phyloP scores from a whole-genome alignment of 2,797 vertebrate genomes.

The Eulemur albifrons region DNA sequence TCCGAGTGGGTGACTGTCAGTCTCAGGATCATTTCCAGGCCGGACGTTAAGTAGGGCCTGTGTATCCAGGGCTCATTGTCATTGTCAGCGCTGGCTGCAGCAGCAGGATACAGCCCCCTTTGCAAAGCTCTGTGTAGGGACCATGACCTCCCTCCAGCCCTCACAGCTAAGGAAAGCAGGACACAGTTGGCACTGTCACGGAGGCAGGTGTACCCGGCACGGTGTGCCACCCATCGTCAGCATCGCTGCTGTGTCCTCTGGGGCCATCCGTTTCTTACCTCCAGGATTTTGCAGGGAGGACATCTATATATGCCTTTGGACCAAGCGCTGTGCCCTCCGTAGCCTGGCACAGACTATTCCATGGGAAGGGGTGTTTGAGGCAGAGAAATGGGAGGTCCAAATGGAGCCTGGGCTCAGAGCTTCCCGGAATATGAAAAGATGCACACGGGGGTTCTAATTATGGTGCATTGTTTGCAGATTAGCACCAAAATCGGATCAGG shows the following conservation, averaged over 20 bases:
- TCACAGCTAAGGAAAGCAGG: background rate
- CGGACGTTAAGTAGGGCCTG: background rate
- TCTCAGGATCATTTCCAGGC: background rate
- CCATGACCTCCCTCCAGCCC: background rate
- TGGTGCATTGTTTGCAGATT: slow-evolving; percentile 67
- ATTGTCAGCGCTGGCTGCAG: background rate
- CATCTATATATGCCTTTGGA: background rate
- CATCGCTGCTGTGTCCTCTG: background rate
- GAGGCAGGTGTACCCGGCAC: accelerated
- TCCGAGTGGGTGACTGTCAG: background rate
- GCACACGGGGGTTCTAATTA: slow-evolving; percentile 57
- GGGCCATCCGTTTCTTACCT: background rate
- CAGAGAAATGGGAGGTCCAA: background rate
- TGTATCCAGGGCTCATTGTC: background rate
- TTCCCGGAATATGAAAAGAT: slow-evolving; percentile 40
- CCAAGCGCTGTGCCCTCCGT: background rate
- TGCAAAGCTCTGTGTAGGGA: background rate
- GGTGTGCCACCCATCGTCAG: background rate
- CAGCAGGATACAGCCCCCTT: background rate
- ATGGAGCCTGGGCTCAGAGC: background rate
- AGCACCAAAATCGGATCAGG: slow-evolving; percentile 70
- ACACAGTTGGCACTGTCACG: background rate
- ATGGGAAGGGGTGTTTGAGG: background rate
- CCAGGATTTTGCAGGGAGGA: background rate
- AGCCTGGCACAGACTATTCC: background rate